Conservation (phyloP, 2,888 invertebrate genomes). For the Meghimatium bilineatum region DNA sequence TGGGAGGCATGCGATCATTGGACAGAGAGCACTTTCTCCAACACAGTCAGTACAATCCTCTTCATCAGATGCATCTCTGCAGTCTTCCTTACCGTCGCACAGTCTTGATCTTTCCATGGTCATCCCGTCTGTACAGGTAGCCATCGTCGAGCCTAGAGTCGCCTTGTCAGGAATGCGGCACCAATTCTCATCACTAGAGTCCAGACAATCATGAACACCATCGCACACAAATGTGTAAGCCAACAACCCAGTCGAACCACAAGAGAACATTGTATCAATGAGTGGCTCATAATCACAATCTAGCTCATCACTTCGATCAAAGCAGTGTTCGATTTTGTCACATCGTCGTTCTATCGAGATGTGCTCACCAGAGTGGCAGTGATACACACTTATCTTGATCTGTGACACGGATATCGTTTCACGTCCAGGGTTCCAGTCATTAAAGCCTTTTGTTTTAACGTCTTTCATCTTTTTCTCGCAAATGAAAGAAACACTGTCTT, state of each 20-base stretch:
- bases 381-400: conserved; percentile 27
- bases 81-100: conserved; percentile 61
- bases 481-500: conserved; percentile 26
- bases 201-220: conserved; percentile 37
- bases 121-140: conserved; percentile 36
- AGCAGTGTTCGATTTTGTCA: conserved; percentile 42
- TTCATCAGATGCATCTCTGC: conserved; percentile 67
- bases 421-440: background rate
- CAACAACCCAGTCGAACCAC: conserved; percentile 31
- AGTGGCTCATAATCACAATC: conserved; percentile 10
- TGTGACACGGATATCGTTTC: background rate
- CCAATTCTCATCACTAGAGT: conserved; percentile 33
- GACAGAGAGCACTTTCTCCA: conserved; percentile 27
- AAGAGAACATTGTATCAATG: conserved; percentile 23
- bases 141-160: conserved; percentile 6
- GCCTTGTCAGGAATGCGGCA: conserved; percentile 29
- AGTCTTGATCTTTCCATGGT: conserved; percentile 37
- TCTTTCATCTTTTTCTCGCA: conserved; percentile 28
- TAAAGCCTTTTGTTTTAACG: background rate
- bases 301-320: conserved; percentile 35
- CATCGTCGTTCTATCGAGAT: conserved; percentile 45
- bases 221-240: conserved; percentile 43
- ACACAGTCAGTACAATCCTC: conserved; percentile 44
- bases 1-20: conserved; percentile 42
- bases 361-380: conserved; percentile 43